These are phyloP conservation scores for Bolinopsis microptera DNA, from an alignment of 37 sponge, comb jelly and placozoan genomes.

Conservation along the genomic window DNA sequence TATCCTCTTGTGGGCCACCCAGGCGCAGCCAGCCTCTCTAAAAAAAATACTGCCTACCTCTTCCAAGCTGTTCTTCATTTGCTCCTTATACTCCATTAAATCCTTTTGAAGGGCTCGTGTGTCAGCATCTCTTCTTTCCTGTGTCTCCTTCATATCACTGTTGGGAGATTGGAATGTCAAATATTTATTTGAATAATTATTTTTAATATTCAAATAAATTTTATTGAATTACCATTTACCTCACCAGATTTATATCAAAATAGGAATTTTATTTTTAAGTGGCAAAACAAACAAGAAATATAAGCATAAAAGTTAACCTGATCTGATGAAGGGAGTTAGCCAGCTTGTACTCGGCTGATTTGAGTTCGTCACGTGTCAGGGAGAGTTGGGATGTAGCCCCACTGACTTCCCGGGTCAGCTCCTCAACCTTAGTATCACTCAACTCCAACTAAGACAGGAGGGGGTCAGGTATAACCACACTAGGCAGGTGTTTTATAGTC, in stretches of 20 bases:
- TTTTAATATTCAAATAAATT: too few relatives aligned
- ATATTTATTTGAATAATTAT: too few relatives aligned
- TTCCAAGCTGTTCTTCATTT: conserved; percentile 63
- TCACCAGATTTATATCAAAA: too few relatives aligned
- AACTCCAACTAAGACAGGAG: conserved; percentile 41
- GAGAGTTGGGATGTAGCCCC: not conserved
- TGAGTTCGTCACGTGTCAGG: conserved; percentile 45
- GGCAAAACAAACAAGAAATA: too few relatives aligned
- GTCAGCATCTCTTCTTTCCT: not conserved
- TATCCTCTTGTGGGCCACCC: too few relatives aligned
- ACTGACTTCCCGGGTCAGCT: not conserved
- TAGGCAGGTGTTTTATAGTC: too few relatives aligned
- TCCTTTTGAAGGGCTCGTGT: conserved; percentile 22
- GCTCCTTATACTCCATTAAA: conserved; percentile 53
- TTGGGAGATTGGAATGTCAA: not conserved
- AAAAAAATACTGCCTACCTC: too few relatives aligned
- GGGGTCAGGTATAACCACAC: not conserved
- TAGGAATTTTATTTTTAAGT: too few relatives aligned
- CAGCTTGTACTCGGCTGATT: conserved; percentile 58
- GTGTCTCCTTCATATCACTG: not conserved
- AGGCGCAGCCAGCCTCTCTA: too few relatives aligned
- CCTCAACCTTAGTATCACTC: conserved; percentile 21
- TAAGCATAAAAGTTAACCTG: too few relatives aligned
- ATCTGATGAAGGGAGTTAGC: not conserved
- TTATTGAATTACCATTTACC: too few relatives aligned